Base-by-base conservation (phyloP, 2,797 vertebrate species). In the Parauchenoglanis punctatus region DNA sequence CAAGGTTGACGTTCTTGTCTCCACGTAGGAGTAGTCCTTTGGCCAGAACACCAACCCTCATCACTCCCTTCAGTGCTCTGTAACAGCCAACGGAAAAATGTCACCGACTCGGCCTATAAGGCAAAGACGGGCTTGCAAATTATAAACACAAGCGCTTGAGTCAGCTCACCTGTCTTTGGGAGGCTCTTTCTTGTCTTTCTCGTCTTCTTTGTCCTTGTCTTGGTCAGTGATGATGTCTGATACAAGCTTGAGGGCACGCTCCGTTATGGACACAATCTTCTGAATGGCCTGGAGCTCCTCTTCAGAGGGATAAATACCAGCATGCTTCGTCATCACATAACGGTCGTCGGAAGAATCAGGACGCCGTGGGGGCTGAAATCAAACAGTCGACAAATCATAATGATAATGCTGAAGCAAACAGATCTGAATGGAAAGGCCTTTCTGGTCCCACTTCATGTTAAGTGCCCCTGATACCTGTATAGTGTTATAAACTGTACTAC, bases 321-420 rank as follows among this genome's bases (percentile, higher is more conserved):
- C 97, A 54, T 99, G 98, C 81, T 99, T 99, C 88, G 98, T 98
- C 98, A 99, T 99, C 72, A 99, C 98, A 0, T 99, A 99, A 65
- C 98, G 97, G 91, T 99, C 98, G 54, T 99, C 98, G 54, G 97
- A 99, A 31, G 98, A 99, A 91, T 99, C 98, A 18, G 98, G 98
- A 2, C 98, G 97, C 18, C 98, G 97, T 8, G 97, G 95, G 46
- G 97, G 98, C 98, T 99, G 85, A 15, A 94, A 67, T 28, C 90
- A 35, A 76, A 70, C 7, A 35, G n/a, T 73, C 65, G 46, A 8
- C 1, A 83, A 28, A 17, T 61, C 52, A 61, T 3, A 17, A 4
- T 17, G 8, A 76, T 0, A 10, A 80, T 13, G 52, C 2, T 0
- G 35, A 81, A 20, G 6, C 5, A 8, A 78, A 58, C 7, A 0